A percentile compares a stretch with the other conserved stretches of the same genome.
Conservation (phyloP, 2,888 invertebrate genomes). For the Ommatoiulus sabulosus region DNA sequence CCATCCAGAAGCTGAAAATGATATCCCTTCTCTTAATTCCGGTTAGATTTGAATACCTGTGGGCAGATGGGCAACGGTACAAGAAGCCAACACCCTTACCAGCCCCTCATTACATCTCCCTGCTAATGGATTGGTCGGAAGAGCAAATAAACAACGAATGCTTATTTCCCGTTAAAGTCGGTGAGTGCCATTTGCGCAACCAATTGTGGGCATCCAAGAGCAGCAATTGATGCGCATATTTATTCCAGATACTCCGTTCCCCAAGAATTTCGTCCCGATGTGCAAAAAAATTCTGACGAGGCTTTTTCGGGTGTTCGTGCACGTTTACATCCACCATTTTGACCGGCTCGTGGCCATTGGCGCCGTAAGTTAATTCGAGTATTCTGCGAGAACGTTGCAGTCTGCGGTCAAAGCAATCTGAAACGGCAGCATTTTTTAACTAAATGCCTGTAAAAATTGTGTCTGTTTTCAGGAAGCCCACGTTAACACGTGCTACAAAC, state of each 20-base stretch:
- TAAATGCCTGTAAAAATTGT: neutral
- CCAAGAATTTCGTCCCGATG: constrained; percentile 81
- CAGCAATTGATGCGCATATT: neutral
- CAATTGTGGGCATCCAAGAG: neutral
- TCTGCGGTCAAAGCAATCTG: neutral
- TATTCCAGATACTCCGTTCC: constrained; percentile 82
- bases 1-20: neutral
- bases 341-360: constrained; percentile 87
- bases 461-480: constrained; percentile 79
- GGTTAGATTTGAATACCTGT: constrained; percentile 83
- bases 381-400: neutral
- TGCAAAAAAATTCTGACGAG: constrained; percentile 90
- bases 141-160: constrained; percentile 88
- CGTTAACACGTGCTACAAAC: constrained; percentile 94
- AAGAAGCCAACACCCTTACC: constrained; percentile 82
- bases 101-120: constrained; percentile 83
- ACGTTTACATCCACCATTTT: constrained; percentile 95
- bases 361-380: constrained; percentile 76
- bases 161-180: constrained; percentile 84
- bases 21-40: neutral
- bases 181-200: constrained; percentile 67
- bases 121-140: constrained; percentile 93
- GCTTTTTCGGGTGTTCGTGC: constrained; percentile 90
- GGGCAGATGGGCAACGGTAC: constrained; percentile 86
- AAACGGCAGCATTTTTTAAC: neutral